Evolutionary conservation across 1,140 invertebrate genomes (phyloP), one percentile per base, ranked within the genome.

Genomic region (Pristionchus pacificus): DNA sequence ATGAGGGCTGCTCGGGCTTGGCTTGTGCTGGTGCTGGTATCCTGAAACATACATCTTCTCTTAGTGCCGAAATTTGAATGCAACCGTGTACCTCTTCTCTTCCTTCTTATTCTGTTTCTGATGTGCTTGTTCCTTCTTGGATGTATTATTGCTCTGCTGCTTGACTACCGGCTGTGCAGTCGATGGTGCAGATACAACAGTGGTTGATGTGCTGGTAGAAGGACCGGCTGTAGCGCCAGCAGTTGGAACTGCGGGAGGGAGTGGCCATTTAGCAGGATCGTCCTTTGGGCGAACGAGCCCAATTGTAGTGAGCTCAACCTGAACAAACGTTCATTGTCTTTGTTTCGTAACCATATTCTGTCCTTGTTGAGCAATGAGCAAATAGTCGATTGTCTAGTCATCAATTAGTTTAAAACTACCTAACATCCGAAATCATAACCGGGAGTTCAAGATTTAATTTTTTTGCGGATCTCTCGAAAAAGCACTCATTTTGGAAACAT

Each of bases 231-330:
- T 63, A 61, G 61, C 60, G 19, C 49, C 76, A 33, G 77, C 60
- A 2, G 27, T 59, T 55, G 30, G 65, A 28, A 67, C 68, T 28
- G 49, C 67, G 19, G 64, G 70, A 32, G 70, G 28, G 13, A 77
- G 60, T 14, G 76, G 76, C 77, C 77, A 79, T 15, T 61, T 13
- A 25, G 72, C 65, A 1, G 77, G 77, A 29, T 79, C 74, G 28
- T 60, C 66, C n/a, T 62, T 66, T 3, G 77, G 66, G 29, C 77
- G 75, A 32, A 78, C 70, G 28, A 70, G 60, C 64, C 29, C 62
- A n/a, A 62, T 65, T 1, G 57, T 0, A 15, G 38, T 59, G 19
- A 75, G 13, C 57, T 73, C 70, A 57, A 79, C 66, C 77, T 79
- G 38, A 6, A 49, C 6, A 49, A 6, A 49, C 6, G 38, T 10